Percentiles rank a stretch among this genome's conserved stretches.
Evolutionary conservation across 2,113 vertebrate species (phyloP).

Genomic region (Istiophorus platypterus): DNA sequence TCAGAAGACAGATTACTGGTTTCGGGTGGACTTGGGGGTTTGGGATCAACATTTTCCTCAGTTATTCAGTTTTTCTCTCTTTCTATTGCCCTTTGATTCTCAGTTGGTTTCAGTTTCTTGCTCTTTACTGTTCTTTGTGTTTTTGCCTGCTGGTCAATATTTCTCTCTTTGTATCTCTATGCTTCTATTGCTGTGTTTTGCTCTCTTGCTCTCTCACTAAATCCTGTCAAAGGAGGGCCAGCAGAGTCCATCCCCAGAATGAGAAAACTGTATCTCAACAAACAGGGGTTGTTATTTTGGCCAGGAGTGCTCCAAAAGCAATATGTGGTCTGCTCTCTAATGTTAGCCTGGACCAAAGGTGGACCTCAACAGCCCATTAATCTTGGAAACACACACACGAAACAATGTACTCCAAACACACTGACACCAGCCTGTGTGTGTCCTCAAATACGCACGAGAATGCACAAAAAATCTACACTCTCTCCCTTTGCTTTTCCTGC

Average conservation of each 20-base stretch:
- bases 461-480: slow-evolving; percentile 25
- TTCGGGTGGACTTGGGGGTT: slow-evolving; percentile 26
- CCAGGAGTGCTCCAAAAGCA: slow-evolving; percentile 52
- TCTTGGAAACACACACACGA: slow-evolving; percentile 41
- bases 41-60: slow-evolving; percentile 36
- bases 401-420: slow-evolving; percentile 42
- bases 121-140: slow-evolving; percentile 61
- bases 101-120: slow-evolving; percentile 48
- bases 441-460: slow-evolving; percentile 43
- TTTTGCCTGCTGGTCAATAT: slow-evolving; percentile 51
- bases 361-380: slow-evolving; percentile 58
- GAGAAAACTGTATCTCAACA: slow-evolving; percentile 57
- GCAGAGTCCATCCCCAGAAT: slow-evolving; percentile 61
- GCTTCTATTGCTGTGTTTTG: slow-evolving; percentile 45
- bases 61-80: slow-evolving; percentile 40
- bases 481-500: slow-evolving; percentile 41
- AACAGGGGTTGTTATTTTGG: slow-evolving; percentile 57
- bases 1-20: slow-evolving; percentile 48
- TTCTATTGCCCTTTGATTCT: slow-evolving; percentile 46
- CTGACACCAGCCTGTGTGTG: slow-evolving; percentile 32
- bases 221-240: slow-evolving; percentile 30
- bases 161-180: slow-evolving; percentile 57
- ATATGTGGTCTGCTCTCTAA: slow-evolving; percentile 58
- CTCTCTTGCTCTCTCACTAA: slow-evolving; percentile 26
- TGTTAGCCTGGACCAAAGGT: slow-evolving; percentile 59